Percentiles rank a stretch among this genome's conserved stretches.
Evolutionary conservation across 2,113 vertebrate species (phyloP).

Genomic region (Otis tarda): DNA sequence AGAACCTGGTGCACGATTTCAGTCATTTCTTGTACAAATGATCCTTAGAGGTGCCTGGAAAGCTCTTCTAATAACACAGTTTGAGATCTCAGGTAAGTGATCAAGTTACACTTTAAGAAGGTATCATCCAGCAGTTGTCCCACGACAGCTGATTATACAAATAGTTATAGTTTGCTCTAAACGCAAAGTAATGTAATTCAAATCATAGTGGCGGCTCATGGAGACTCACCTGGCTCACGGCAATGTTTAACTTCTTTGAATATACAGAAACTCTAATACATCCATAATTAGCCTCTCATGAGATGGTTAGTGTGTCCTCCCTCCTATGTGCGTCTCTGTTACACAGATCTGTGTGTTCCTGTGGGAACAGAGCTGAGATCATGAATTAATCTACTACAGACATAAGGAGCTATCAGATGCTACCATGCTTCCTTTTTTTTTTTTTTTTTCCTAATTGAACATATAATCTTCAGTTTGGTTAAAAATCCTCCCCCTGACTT

Average conservation of each 20-base stretch:
- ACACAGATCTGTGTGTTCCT: not conserved
- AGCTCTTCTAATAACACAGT: not conserved
- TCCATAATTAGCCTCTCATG: not conserved
- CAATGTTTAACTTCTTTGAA: not conserved
- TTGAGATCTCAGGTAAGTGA: not conserved
- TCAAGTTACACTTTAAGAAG: not conserved
- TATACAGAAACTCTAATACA: not conserved
- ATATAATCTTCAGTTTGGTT: not conserved
- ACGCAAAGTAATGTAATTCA: not conserved
- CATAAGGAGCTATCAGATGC: not conserved
- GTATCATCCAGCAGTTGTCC: not conserved
- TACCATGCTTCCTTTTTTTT: not conserved
- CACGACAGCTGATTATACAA: not conserved
- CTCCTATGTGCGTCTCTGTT: accelerated
- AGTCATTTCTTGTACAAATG: not conserved
- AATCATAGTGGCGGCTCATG: not conserved
- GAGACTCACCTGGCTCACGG: not conserved
- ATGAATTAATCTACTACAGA: not conserved
- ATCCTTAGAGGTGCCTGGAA: not conserved
- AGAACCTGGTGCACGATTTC: not conserved
- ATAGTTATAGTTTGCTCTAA: not conserved
- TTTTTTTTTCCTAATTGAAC: not conserved
- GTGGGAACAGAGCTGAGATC: not conserved
- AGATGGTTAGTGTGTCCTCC: not conserved
- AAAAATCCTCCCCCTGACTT: not conserved